Evolutionary conservation across 2,113 vertebrate genomes (phyloP), one percentile per base, ranked within the genome.

Genomic region (Clarias batrachus): DNA sequence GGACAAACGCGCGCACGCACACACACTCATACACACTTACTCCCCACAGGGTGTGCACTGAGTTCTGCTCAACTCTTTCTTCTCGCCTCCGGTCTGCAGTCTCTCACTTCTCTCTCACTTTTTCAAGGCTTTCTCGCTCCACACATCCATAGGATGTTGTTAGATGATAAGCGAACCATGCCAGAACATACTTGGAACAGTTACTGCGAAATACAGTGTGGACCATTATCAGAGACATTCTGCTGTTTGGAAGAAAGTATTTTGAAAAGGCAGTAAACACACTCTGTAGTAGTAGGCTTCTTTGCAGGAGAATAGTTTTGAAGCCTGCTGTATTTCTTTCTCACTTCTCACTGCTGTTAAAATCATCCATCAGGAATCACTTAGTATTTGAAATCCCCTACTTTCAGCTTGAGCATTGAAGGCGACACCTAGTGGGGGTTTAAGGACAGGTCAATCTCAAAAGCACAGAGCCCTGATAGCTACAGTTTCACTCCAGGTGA

Each of bases 81-180:
- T 86, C 66, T 81, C 85, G 66, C 85, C 85, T 81, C 85, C 77
- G 48, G n/a, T 71, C 30, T 86, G 54, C 85, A 71, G 85, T 80
- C 81, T 87, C 62, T 87, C 86, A 59, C 77, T 41, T 73, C 85
- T 59, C 60, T 86, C 65, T 48, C 85, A 41, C 73, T 63, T 80
- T 57, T 41, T 83, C 81, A 71, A 77, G 70, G 59, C 17, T 82
- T 83, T 78, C 86, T 83, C 71, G 71, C 85, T 81, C 56, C 0
- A 52, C 66, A 48, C 66, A 62, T 56, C 63, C 63, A 37, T 81
- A 60, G 56, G 33, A 68, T 73, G 54, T 37, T 25, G 54, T 70
- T 85, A 59, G 13, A 86, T 68, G 25, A 41, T 4, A 79, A 68
- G 48, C 60, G 25, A 57, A 56, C 30, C 33, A 19, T 56, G 66